A percentile compares a stretch with the other conserved stretches of the same genome.
These are phyloP conservation scores for Brienomyrus brachyistius DNA, from an alignment of 2,113 vertebrate species.

Conservation along the genomic window DNA sequence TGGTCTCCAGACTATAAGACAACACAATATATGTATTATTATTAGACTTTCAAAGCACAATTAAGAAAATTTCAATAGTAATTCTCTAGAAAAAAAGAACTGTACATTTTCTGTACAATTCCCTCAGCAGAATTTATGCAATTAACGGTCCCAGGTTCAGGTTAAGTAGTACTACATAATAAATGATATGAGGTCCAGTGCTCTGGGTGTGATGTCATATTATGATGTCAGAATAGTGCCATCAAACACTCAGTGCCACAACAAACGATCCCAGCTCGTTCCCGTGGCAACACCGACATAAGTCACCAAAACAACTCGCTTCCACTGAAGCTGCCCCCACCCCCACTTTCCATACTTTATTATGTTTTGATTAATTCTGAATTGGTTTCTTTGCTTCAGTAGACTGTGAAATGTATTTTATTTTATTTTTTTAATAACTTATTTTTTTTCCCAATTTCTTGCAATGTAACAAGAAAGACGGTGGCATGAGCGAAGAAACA, in stretches of 20 bases:
- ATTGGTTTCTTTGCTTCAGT: slow-evolving; percentile 23
- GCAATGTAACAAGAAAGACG: neutral
- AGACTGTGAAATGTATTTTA: slow-evolving; percentile 29
- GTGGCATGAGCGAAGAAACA: neutral
- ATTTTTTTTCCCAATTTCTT: slow-evolving; percentile 17
- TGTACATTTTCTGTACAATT: neutral
- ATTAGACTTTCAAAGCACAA: neutral
- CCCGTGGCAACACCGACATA: neutral
- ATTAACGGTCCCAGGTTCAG: neutral
- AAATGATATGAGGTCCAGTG: neutral
- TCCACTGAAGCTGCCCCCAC: neutral
- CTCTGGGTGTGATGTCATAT: neutral
- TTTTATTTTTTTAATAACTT: slow-evolving; percentile 19
- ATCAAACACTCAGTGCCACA: neutral
- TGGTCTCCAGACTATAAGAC: neutral
- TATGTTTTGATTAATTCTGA: slow-evolving; percentile 28
- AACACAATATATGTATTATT: neutral
- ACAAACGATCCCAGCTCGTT: neutral
- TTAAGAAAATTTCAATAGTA: neutral
- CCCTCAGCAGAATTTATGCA: neutral
- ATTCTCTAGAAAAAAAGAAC: neutral
- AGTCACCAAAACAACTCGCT: neutral
- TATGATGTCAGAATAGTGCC: neutral
- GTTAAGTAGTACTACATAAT: neutral
- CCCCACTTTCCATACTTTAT: slow-evolving; percentile 15